phyloP scores from a whole-genome alignment of 2,797 vertebrate genomes.

The Micropoecilia bifurca region DNA sequence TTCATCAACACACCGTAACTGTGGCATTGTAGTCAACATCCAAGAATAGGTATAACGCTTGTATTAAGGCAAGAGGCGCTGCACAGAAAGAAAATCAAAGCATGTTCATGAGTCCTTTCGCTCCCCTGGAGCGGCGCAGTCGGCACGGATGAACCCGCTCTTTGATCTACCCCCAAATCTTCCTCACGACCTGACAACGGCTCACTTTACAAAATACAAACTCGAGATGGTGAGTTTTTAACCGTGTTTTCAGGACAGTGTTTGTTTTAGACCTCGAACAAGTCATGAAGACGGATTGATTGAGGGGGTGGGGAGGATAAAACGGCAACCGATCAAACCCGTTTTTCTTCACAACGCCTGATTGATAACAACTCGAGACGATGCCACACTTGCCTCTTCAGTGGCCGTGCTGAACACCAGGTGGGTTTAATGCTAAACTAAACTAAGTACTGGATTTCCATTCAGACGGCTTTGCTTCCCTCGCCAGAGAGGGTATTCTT shows the following conservation, averaged over 20 bases:
- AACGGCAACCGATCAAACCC: conserved; percentile 20
- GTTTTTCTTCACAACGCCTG: conserved; percentile 37
- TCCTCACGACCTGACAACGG: conserved; percentile 31
- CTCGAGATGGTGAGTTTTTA: conserved; percentile 24
- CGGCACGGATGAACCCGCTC: conserved; percentile 33
- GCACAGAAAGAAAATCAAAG: conserved; percentile 41
- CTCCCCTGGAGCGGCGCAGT: conserved; percentile 22
- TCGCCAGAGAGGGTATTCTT: conserved; percentile 66
- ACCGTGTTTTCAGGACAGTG: conserved; percentile 24
- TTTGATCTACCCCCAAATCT: conserved; percentile 28
- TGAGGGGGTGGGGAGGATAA: conserved; percentile 6
- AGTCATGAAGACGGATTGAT: conserved; percentile 58
- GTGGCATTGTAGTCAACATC: conserved; percentile 43
- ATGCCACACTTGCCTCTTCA: conserved; percentile 45
- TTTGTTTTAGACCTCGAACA: conserved; percentile 29
- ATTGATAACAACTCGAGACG: conserved; percentile 72
- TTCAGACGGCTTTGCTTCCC: conserved; percentile 76
- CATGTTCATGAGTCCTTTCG: conserved; percentile 26
- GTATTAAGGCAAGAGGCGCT: conserved; percentile 43
- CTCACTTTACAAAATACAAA: conserved; percentile 28
- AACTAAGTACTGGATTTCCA: conserved; percentile 74
- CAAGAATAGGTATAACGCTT: conserved; percentile 39
- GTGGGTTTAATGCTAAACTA: conserved; percentile 65
- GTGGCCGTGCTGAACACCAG: conserved; percentile 50
- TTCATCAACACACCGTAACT: conserved; percentile 58